phyloP scores from a whole-genome alignment of 2,888 invertebrate species.

The Ectropis crepuscularia region DNA sequence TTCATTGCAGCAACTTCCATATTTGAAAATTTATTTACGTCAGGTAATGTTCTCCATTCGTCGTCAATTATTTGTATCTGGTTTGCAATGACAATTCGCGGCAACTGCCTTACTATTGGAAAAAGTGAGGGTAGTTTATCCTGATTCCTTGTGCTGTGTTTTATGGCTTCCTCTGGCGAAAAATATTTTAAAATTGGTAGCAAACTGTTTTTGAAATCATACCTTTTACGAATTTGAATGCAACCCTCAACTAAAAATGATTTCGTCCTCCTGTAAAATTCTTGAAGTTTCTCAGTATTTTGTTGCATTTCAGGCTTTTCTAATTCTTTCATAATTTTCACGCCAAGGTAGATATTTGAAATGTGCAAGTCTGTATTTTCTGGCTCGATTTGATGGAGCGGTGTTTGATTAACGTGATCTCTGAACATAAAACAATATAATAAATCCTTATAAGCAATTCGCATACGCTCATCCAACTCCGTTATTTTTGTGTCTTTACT shows the following conservation, averaged over 20 bases:
- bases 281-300: constrained; percentile 11
- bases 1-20: too few relatives aligned
- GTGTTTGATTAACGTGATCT: too few relatives aligned
- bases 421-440: too few relatives aligned
- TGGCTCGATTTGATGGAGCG: too few relatives aligned
- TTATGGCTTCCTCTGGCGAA: constrained; percentile 13
- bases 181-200: constrained; percentile 11
- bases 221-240: constrained; percentile 10
- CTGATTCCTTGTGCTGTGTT: constrained; percentile 5
- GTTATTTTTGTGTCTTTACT: too few relatives aligned
- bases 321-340: constrained; percentile 4
- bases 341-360: too few relatives aligned
- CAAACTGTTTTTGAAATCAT: constrained; percentile 12
- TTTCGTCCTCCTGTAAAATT: constrained; percentile 12
- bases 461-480: too few relatives aligned
- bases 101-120: constrained; percentile 11
- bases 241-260: constrained; percentile 10
- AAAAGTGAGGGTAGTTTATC: constrained; percentile 8
- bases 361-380: too few relatives aligned
- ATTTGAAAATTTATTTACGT: too few relatives aligned
- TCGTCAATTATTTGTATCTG: too few relatives aligned
- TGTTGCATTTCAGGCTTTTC: constrained; percentile 8
- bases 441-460: too few relatives aligned
- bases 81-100: neutral
- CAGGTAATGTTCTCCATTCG: too few relatives aligned